Evolutionary conservation across 2,113 vertebrate species (phyloP), one percentile per base, ranked within the genome.

Genomic region (Rhineura floridana): DNA sequence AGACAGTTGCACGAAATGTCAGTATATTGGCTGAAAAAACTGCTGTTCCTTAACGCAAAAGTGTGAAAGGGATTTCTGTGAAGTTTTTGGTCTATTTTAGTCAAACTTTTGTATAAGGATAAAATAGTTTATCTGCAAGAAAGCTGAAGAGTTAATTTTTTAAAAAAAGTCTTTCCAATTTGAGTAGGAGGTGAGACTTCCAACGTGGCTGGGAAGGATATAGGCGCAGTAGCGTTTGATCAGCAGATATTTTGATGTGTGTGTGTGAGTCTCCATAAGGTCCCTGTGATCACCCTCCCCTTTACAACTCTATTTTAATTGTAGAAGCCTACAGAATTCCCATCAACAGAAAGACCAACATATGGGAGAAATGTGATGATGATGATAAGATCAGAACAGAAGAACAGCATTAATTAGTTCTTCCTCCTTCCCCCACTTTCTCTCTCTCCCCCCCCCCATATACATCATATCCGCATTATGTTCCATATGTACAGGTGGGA

Each of bases 141-240:
- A 76, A 90, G 86, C 84, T 70, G 84, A 91, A 93, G 90, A 94
- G 67, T 72, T 50, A 25, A 10, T 83, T 52, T 3, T 50, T 5
- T 1, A 33, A 67, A 48, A 70, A 94, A 93, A 93, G 83, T 88
- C 75, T 19, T 11, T 83, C 91, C 92, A 87, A 93, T 93, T 52
- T 2, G 90, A 46, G 81, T 17, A 62, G 89, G 92, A 90, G 90
- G 78, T 84, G 85, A 0, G 0, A 73, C 83, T 21, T 44, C 83
- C 76, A 91, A 87, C 86, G 83, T 0, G 6, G 46, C 4, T 2
- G 7, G n/a, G 78, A 82, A 89, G 91, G 88, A 89, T 86, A 87
- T 92, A 81, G 85, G 90, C 89, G 87, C 86, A 85, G 91, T 83
- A 90, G 84, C 42, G 67, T 44, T 89, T 84, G 81, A 90, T 90